phyloP scores from a whole-genome alignment of 1,140 invertebrate genomes.

The Musca vetustissima region DNA sequence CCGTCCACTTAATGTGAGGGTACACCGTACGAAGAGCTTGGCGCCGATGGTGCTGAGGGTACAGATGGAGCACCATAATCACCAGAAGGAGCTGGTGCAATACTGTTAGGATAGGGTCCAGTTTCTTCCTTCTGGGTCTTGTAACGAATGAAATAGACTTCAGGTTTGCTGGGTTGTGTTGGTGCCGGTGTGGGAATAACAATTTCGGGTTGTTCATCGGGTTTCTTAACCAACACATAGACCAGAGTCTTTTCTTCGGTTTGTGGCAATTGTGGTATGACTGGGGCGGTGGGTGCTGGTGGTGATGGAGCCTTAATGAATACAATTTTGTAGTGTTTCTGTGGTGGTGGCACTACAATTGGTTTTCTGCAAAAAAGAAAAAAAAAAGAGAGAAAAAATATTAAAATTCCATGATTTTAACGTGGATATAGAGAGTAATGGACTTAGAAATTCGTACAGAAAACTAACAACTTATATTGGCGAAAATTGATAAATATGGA shows the following conservation, averaged over 20 bases:
- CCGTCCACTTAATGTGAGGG: constrained; percentile 46
- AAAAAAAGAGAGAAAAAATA: background rate
- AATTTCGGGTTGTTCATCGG: constrained; percentile 77
- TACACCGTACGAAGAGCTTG: constrained; percentile 52
- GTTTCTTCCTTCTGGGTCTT: constrained; percentile 69
- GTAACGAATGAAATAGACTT: constrained; percentile 86
- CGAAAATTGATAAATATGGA: no score
- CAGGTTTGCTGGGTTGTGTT: constrained; percentile 80
- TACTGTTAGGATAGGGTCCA: constrained; percentile 58
- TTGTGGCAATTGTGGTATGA: constrained; percentile 73
- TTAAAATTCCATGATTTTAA: no score
- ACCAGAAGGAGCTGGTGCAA: constrained; percentile 54
- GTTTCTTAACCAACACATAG: constrained; percentile 87
- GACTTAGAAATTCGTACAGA: no score
- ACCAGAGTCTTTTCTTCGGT: constrained; percentile 86
- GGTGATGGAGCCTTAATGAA: constrained; percentile 85
- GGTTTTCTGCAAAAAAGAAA: constrained; percentile 55
- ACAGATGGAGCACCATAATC: constrained; percentile 58
- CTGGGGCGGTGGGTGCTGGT: constrained; percentile 73
- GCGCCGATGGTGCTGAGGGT: constrained; percentile 49
- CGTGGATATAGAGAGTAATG: no score
- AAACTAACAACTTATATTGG: no score
- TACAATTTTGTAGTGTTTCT: constrained; percentile 88
- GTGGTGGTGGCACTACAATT: constrained; percentile 68
- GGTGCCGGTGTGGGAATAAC: constrained; percentile 75